These are phyloP conservation scores for Chelonus insularis DNA, from an alignment of 1,140 invertebrate genomes.

Conservation along the genomic window DNA sequence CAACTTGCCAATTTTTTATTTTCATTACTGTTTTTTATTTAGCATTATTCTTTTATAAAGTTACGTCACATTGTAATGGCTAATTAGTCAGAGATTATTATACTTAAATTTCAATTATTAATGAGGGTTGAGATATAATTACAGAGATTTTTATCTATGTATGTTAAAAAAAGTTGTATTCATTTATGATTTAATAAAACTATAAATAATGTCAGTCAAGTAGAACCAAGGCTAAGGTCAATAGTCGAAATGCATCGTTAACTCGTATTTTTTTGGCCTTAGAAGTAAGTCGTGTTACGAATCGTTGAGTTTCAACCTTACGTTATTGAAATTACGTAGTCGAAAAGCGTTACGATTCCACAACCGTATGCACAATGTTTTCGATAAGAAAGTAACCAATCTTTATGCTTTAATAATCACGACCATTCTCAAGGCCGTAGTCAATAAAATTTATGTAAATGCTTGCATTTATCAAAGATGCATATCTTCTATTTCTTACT, in stretches of 20 bases:
- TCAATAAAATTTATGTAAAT: no score
- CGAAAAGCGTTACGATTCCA: constrained; percentile 4
- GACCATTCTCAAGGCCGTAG: constrained; percentile 33
- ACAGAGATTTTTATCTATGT: no score
- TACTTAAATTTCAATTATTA: no score
- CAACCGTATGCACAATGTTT: background rate
- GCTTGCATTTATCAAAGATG: no score
- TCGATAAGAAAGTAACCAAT: constrained; percentile 10
- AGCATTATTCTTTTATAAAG: no score
- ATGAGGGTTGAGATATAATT: no score
- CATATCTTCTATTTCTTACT: no score
- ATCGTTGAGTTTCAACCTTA: constrained; percentile 32
- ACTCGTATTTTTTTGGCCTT: constrained; percentile 18
- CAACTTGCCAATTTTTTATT: constrained; percentile 8
- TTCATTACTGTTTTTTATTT: no score
- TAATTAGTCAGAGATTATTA: no score
- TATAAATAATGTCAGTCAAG: constrained; percentile 23
- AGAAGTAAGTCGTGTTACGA: constrained; percentile 47
- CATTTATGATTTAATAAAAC: no score
- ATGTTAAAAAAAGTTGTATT: no score
- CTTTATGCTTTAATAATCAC: constrained; percentile 22
- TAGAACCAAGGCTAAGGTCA: constrained; percentile 42
- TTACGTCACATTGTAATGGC: no score
- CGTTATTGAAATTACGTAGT: constrained; percentile 24
- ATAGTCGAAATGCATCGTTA: constrained; percentile 59